Percentiles rank a stretch among this genome's conserved stretches.
Evolutionary conservation across 2,113 vertebrate genomes (phyloP).

Genomic region (Pelusios castaneus): DNA sequence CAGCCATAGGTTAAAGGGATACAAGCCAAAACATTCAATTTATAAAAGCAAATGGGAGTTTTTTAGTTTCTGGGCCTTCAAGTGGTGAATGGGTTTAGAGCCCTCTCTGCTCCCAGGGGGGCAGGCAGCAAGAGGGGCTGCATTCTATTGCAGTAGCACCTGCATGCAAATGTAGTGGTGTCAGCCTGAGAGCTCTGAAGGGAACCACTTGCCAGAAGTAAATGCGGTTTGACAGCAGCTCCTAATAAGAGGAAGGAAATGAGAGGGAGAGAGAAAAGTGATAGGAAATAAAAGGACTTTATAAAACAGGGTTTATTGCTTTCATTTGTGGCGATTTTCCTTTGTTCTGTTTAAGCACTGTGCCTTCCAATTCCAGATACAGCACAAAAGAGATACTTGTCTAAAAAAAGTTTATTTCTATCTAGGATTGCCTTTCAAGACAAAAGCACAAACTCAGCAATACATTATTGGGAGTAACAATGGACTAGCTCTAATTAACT

Average conservation of each 20-base stretch:
- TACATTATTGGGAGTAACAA: constrained; percentile 41
- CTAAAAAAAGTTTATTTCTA: constrained; percentile 59
- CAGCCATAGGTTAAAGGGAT: constrained; percentile 21
- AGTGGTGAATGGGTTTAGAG: neutral
- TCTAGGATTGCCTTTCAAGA: constrained; percentile 23
- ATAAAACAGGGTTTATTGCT: constrained; percentile 57
- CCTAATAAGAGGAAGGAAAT: constrained; percentile 60
- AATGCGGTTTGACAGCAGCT: constrained; percentile 49
- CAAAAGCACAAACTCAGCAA: constrained; percentile 51
- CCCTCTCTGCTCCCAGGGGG: neutral
- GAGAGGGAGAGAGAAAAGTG: constrained; percentile 51
- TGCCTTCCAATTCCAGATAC: constrained; percentile 57
- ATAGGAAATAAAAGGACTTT: constrained; percentile 68
- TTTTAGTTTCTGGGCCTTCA: neutral
- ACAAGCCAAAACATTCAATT: constrained; percentile 36
- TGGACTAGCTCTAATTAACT: constrained; percentile 61
- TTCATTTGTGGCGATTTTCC: constrained; percentile 59
- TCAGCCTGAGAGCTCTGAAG: constrained; percentile 21
- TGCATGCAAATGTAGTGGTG: constrained; percentile 53
- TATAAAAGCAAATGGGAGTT: neutral
- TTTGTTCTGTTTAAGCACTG: constrained; percentile 50
- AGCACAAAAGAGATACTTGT: constrained; percentile 55
- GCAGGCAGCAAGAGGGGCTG: neutral
- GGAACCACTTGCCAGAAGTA: constrained; percentile 41
- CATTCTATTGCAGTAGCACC: constrained; percentile 19